Evolutionary conservation across 2,113 vertebrate species (phyloP).

Genomic region (Pogonocichla stellata): DNA sequence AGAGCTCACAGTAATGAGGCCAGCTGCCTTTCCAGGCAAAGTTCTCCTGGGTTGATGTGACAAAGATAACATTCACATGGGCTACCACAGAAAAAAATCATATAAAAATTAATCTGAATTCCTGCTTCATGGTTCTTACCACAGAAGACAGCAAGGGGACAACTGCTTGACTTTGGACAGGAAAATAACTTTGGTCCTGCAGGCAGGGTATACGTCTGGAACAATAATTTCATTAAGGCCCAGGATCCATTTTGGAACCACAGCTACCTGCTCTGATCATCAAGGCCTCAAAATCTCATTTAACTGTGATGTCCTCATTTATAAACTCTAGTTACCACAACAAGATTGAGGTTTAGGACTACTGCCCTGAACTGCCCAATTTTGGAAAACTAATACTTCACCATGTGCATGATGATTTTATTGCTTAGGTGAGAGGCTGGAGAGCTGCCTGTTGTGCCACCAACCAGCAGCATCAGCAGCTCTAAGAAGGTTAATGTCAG

Average conservation of each 20-base stretch:
- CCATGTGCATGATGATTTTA: neutral
- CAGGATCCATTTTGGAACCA: neutral
- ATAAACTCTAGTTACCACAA: neutral
- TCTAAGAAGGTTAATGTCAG: neutral
- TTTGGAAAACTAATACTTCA: neutral
- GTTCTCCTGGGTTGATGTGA: neutral
- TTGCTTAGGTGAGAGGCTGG: neutral
- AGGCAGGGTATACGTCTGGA: neutral
- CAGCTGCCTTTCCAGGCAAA: neutral
- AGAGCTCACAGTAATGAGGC: neutral
- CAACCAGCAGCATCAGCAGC: neutral
- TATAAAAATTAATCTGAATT: neutral
- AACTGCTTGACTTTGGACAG: neutral
- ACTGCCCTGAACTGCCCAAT: neutral
- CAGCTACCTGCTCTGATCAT: neutral
- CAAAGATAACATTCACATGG: neutral
- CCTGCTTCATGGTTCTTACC: neutral
- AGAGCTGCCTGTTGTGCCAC: neutral
- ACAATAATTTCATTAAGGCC: neutral
- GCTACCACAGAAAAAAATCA: neutral
- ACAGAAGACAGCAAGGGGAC: neutral
- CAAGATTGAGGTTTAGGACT: neutral
- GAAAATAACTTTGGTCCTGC: neutral
- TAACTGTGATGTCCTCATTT: neutral
- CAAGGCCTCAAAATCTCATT: neutral